Evolutionary conservation across 2,888 invertebrate genomes (phyloP), one percentile per base, ranked within the genome.

Genomic region (Nysson spinosus): DNA sequence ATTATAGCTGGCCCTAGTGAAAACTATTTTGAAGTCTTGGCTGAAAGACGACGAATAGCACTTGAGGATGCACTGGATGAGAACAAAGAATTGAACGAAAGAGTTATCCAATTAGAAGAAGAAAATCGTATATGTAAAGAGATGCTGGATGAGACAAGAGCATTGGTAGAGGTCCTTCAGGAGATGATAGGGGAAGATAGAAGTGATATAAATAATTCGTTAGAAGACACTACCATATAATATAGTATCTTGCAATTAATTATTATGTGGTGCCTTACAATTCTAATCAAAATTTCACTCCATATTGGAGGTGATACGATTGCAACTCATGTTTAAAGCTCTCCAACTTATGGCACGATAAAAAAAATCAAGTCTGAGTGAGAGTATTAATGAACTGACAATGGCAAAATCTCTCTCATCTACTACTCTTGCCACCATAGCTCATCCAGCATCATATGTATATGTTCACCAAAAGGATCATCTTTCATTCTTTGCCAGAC

Each of bases 1-100:
- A 6, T 19, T 39, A 9, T 19, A 88, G 90, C 90, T 55, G 90
- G 89, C 28, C 92, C 95, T 2, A 92, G 94, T 56, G 92, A 92
- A 79, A 91, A 91, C 66, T 95, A 95, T 83, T 95, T 94, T 94
- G 89, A 94, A 86, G 88, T 91, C 39, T 83, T 95, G 66, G 94
- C 95, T 17, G 94, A 94, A 83, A 92, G 92, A 78, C 90, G 95
- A 61, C 91, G 93, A 57, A 88, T 91, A 73, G 93, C 93, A 1
- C 86, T 95, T 19, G 91, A 94, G 77, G 91, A 93, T 64, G 91
- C 94, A 19, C 89, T 95, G 20, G 89, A 91, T 55, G 94, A 95
- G 86, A 95, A 94, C 87, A 90, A 91, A 71, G 84, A 88, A 30
- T 83, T 92, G 2, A 89, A 89, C 72, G 92, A 93, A 79, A 88